Base-by-base conservation (phyloP, 2,797 vertebrate species). In the Oryzias dopingdopingensis region DNA sequence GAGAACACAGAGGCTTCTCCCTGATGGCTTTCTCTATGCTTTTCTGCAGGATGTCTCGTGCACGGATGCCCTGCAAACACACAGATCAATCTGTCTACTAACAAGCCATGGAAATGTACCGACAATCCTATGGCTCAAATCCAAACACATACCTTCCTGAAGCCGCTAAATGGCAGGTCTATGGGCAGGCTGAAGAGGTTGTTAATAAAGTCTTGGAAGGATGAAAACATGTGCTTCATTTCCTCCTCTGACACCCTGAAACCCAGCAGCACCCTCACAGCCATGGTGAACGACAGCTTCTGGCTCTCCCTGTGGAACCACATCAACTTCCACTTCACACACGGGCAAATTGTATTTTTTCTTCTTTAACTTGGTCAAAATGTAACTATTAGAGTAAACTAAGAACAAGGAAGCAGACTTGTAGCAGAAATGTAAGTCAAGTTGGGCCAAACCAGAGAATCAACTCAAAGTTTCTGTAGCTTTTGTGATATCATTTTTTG, bases 121-220 rank as follows among this genome's bases (percentile, higher is more conserved):
- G 12, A 44, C 16, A 13, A 22, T 8, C 18, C 12, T 13, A 22
- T 7, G 17, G 4, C 17, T n/a, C 15, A 14, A 15, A 15, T 46
- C 4, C 8, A 4, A 52, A 29, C 6, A 12, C 62, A 76, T 79
- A 98, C 97, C 94, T 94, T 93, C 67, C 97, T 91, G 89, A 97
- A 98, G 56, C 97, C 97, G 0, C 94, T 98, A 56, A 98, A 98
- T 0, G 97, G 97, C 88, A 98, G 84, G 70, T 99, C 96, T 7
- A 99, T 91, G 0, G 97, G 97, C 78, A 99, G 76, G 42, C 96
- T 96, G 90, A 99, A 99, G 57, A 99, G 93, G 0, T 99, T 99
- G 86, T 98, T 96, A 48, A 99, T 93, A 0, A 99, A 98, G 59
- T 97, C 94, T 89, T 98, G 96, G 83, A 96, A 99, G 74, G 96